Percentiles rank a stretch among this genome's conserved stretches.
Conservation (phyloP, 2,113 vertebrate genomes). For the Hippocampus guttulatus region DNA sequence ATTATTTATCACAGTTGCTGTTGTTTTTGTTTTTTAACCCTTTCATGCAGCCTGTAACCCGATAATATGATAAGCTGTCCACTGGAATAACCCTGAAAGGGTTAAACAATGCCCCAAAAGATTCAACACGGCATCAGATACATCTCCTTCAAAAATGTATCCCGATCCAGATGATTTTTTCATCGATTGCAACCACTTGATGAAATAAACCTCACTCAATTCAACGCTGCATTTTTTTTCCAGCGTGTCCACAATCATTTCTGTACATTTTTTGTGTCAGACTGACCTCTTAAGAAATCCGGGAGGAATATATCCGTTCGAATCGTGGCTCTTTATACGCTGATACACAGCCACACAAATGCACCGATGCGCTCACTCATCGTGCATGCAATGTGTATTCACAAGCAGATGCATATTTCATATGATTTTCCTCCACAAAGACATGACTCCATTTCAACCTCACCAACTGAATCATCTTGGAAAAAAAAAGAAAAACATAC, state of each 20-base stretch:
- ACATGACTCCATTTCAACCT: constrained; percentile 10
- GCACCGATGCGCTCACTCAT: neutral
- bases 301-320: constrained; percentile 11
- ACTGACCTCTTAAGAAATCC: constrained; percentile 4
- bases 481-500: constrained; percentile 9
- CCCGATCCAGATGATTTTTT: no score
- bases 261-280: neutral
- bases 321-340: constrained; percentile 16
- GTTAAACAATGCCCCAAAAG: neutral
- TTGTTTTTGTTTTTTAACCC: no score
- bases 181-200: no score
- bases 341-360: neutral
- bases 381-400: constrained; percentile 1
- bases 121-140: neutral
- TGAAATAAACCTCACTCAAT: no score
- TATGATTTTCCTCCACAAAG: constrained; percentile 16
- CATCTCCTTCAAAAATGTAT: no score
- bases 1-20: no score
- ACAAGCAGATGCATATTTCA: constrained; percentile 7
- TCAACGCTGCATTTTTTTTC: neutral
- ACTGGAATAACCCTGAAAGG: no score
- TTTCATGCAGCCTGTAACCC: no score
- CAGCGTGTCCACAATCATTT: neutral
- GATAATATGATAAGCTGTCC: no score
- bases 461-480: constrained; percentile 17